These are phyloP conservation scores for Buathra laborator DNA, from an alignment of 2,888 invertebrate genomes.

Conservation along the genomic window DNA sequence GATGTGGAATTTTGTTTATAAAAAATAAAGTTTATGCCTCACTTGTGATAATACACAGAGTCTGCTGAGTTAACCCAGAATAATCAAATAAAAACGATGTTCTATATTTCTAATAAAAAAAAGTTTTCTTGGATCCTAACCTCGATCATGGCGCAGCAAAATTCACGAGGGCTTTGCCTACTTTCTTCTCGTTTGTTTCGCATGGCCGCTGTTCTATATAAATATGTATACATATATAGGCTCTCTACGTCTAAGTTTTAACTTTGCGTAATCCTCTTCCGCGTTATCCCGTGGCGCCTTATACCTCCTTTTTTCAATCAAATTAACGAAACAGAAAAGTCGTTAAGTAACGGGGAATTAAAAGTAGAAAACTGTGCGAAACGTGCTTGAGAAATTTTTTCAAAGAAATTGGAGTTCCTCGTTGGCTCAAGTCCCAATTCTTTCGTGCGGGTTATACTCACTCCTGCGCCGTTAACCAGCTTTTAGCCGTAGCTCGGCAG, in stretches of 20 bases:
- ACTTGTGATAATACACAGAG: neutral
- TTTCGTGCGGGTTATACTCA: constrained; percentile 51
- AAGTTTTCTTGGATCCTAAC: neutral
- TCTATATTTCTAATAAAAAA: neutral
- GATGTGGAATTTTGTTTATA: neutral
- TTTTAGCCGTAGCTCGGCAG: constrained; percentile 17
- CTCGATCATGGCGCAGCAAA: neutral
- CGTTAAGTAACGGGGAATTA: constrained; percentile 8
- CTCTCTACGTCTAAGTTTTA: neutral
- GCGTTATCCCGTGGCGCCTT: neutral
- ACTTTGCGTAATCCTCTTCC: constrained; percentile 10
- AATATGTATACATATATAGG: neutral
- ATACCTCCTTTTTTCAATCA: constrained; percentile 28
- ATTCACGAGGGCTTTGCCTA: neutral
- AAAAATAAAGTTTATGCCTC: neutral
- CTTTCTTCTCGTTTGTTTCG: neutral
- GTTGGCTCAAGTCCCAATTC: constrained; percentile 49
- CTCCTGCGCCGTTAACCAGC: neutral
- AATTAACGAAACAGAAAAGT: constrained; percentile 33
- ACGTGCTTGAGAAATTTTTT: constrained; percentile 25
- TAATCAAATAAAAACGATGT: neutral
- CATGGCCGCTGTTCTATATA: neutral
- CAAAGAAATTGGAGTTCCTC: constrained; percentile 35
- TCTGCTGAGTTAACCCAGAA: neutral
- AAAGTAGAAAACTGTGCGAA: constrained; percentile 8